A percentile compares a stretch with the other conserved stretches of the same genome.
Evolutionary conservation across 2,113 vertebrate species (phyloP).

Genomic region (Gnathonemus echidnorhynchus): DNA sequence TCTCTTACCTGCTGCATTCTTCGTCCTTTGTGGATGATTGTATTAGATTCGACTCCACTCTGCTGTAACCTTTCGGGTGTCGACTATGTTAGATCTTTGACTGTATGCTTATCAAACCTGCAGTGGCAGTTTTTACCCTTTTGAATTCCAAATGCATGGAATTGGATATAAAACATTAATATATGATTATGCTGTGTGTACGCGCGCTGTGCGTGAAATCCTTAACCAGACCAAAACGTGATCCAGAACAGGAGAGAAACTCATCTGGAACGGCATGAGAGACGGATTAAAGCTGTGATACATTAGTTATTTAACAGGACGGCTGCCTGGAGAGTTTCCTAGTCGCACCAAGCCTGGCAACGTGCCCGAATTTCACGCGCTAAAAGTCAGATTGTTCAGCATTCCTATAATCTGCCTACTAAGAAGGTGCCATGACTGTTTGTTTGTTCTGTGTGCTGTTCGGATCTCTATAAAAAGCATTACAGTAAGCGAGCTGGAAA

Average conservation of each 20-base stretch:
- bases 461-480: not conserved
- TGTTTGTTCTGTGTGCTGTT: not conserved
- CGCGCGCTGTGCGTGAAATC: not conserved
- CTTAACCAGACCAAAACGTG: not conserved
- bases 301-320: not conserved
- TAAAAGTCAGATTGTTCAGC: not conserved
- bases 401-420: not conserved
- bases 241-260: not conserved
- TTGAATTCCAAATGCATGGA: not conserved
- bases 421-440: not conserved
- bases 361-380: not conserved
- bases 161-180: not conserved
- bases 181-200: not conserved
- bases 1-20: not conserved
- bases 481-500: not conserved
- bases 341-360: not conserved
- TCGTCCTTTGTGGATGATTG: not conserved
- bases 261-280: not conserved
- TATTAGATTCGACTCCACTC: not conserved
- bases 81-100: not conserved
- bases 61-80: not conserved
- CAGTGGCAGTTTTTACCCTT: not conserved
- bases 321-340: not conserved
- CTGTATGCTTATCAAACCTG: not conserved
- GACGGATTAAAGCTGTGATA: not conserved